These are phyloP conservation scores for Phyllotreta cruciferae DNA, from an alignment of 2,888 invertebrate genomes.

Conservation along the genomic window DNA sequence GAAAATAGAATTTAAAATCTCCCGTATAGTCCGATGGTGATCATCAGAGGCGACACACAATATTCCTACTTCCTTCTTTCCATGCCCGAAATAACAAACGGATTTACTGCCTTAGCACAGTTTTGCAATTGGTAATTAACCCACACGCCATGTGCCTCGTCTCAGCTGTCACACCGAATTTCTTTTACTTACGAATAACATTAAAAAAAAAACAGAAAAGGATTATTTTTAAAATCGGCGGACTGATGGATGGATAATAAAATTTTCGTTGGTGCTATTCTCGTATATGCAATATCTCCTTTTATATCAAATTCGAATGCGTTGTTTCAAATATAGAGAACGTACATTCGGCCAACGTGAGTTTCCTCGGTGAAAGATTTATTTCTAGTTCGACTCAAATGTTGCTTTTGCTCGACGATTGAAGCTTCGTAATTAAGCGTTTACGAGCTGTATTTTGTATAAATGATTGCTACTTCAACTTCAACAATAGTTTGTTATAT, in stretches of 20 bases:
- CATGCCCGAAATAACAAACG: constrained; percentile 43
- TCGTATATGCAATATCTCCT: no score
- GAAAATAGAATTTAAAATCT: constrained; percentile 43
- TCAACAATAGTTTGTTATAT: constrained; percentile 1
- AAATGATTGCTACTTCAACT: neutral
- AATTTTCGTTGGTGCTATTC: no score
- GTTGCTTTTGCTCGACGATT: no score
- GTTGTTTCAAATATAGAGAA: no score
- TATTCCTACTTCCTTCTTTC: constrained; percentile 48
- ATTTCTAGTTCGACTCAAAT: no score
- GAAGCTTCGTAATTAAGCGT: no score
- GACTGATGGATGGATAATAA: neutral
- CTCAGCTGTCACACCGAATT: constrained; percentile 23
- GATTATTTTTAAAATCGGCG: neutral
- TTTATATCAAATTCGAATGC: no score
- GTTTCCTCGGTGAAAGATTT: no score
- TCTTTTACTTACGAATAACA: constrained; percentile 2
- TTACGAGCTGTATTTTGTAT: no score
- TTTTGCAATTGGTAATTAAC: constrained; percentile 37
- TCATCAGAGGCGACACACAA: constrained; percentile 34
- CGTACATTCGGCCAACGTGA: no score
- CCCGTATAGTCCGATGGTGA: constrained; percentile 28
- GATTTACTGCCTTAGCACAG: constrained; percentile 34
- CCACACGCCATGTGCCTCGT: constrained; percentile 25
- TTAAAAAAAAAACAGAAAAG: neutral